phyloP scores from a whole-genome alignment of 1,140 invertebrate genomes.

The Dolichoris vasculosae region DNA sequence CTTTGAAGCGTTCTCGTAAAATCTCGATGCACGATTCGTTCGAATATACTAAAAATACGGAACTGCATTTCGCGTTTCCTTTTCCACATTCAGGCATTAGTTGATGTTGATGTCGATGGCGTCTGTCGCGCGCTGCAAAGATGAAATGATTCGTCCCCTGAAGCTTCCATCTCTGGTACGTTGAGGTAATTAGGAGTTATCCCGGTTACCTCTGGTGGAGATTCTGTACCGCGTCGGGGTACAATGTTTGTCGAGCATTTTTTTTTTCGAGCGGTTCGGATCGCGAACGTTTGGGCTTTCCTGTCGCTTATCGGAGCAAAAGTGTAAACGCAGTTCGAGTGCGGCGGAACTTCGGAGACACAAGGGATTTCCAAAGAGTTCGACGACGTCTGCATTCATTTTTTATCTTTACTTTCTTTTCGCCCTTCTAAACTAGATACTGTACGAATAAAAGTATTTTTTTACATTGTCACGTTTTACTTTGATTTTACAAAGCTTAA shows the following conservation, averaged over 20 bases:
- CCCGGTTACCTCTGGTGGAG: not conserved
- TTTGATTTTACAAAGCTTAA: not conserved
- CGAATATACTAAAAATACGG: not conserved
- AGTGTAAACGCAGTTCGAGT: conserved; percentile 8
- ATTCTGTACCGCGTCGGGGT: not conserved
- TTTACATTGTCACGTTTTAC: not conserved
- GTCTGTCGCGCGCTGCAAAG: not conserved
- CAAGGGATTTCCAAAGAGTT: not conserved
- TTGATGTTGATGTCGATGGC: not conserved
- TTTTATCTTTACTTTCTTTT: not conserved
- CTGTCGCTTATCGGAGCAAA: not conserved
- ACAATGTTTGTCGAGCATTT: not conserved
- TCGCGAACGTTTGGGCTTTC: not conserved
- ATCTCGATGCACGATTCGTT: not conserved
- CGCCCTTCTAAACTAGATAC: not conserved
- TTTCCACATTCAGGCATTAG: not conserved
- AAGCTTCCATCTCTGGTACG: not conserved
- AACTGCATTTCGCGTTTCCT: not conserved
- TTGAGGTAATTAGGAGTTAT: not conserved
- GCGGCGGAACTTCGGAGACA: not conserved
- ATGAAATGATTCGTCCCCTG: not conserved
- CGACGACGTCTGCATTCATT: not conserved
- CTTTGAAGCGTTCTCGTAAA: not conserved
- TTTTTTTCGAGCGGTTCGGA: not conserved
- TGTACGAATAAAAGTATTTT: not conserved